Evolutionary conservation across 2,888 invertebrate species (phyloP).

Genomic region (Amblyjoppa proteus): DNA sequence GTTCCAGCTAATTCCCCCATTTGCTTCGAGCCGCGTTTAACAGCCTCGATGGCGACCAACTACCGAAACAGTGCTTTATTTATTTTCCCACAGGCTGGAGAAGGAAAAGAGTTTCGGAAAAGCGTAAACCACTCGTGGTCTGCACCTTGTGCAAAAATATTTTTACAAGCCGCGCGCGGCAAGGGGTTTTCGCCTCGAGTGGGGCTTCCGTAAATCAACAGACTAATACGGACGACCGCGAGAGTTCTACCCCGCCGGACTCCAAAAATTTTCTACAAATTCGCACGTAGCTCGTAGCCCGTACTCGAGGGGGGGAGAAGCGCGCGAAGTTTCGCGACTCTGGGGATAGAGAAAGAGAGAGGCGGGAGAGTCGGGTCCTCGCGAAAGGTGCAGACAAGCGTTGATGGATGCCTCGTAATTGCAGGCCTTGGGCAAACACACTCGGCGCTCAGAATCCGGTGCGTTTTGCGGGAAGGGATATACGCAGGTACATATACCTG

Average conservation of each 20-base stretch:
- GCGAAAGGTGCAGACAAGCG: conserved; percentile 71
- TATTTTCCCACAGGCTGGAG: conserved; percentile 64
- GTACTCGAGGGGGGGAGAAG: conserved; percentile 17
- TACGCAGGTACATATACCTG: conserved; percentile 21
- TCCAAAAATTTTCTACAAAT: conserved; percentile 14
- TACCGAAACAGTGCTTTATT: conserved; percentile 71
- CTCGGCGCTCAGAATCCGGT: conserved; percentile 57
- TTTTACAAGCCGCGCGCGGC: conserved; percentile 56
- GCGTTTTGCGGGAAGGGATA: conserved; percentile 45
- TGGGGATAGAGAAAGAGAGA: conserved; percentile 17
- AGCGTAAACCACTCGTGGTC: conserved; percentile 58
- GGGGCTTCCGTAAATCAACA: conserved; percentile 68
- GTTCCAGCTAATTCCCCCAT: conserved; percentile 78
- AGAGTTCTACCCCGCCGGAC: not conserved
- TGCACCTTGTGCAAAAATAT: conserved; percentile 66
- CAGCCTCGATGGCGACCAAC: conserved; percentile 64
- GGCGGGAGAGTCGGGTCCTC: conserved; percentile 45
- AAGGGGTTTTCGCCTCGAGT: conserved; percentile 56
- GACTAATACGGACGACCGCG: conserved; percentile 1
- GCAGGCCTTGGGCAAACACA: conserved; percentile 70
- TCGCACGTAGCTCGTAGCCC: conserved; percentile 12
- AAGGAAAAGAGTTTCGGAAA: conserved; percentile 66
- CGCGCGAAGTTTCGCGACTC: conserved; percentile 15
- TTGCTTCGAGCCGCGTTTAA: conserved; percentile 65
- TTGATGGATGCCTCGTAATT: conserved; percentile 73